Conservation (phyloP, 2,888 invertebrate species). For the Hyles lineata region DNA sequence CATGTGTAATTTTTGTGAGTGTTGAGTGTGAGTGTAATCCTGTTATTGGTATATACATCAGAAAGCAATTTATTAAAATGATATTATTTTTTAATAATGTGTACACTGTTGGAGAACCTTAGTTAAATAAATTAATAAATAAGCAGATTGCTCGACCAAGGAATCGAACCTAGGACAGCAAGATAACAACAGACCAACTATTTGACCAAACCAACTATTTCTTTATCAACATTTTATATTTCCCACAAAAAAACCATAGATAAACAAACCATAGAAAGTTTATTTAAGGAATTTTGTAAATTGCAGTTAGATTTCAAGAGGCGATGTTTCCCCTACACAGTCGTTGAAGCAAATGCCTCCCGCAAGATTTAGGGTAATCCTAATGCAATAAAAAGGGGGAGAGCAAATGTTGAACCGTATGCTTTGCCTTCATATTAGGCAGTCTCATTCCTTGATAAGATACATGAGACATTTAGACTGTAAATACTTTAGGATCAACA, state of each 20-base stretch:
- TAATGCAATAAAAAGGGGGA: conserved; percentile 59
- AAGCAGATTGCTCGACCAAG: no score
- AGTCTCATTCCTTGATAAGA: conserved; percentile 3
- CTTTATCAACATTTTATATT: background rate
- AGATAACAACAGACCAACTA: no score
- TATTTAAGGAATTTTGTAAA: conserved; percentile 14
- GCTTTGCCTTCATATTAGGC: conserved; percentile 26
- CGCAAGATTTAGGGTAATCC: conserved; percentile 60
- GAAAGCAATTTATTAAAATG: no score
- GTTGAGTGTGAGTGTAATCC: no score
- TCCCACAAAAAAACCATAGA: no score
- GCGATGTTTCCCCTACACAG: conserved; percentile 51
- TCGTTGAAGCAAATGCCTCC: conserved; percentile 51
- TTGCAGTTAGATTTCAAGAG: conserved; percentile 34
- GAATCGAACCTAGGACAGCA: no score
- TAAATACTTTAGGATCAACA: background rate
- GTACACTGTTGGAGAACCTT: no score
- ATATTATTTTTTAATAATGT: no score
- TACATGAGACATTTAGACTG: background rate
- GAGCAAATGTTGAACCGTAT: conserved; percentile 19
- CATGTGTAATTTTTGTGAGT: no score
- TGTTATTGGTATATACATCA: no score
- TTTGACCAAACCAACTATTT: no score
- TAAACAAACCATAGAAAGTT: background rate
- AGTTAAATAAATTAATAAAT: no score